A percentile compares a stretch with the other conserved stretches of the same genome.
Evolutionary conservation across 2,888 invertebrate genomes (phyloP).

Genomic region (Apodemia mormo): DNA sequence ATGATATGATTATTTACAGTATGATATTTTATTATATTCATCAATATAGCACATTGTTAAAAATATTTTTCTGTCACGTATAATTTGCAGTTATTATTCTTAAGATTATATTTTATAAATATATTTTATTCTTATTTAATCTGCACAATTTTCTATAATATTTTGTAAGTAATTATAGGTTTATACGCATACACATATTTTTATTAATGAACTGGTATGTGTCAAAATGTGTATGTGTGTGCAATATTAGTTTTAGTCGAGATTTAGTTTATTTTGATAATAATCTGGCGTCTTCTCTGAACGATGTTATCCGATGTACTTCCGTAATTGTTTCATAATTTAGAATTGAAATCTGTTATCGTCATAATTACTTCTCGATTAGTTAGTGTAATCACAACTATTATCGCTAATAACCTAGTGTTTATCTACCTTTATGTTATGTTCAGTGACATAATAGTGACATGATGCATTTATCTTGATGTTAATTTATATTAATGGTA

Average conservation of each 20-base stretch:
- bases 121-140: slow-evolving; percentile 78
- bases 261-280: slow-evolving; percentile 62
- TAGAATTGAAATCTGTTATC: slow-evolving; percentile 58
- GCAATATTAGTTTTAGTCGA: slow-evolving; percentile 79
- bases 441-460: slow-evolving; percentile 78
- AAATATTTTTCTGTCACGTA: slow-evolving; percentile 60
- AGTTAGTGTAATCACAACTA: slow-evolving; percentile 78
- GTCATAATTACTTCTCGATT: slow-evolving; percentile 57
- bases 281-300: slow-evolving; percentile 48
- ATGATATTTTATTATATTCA: slow-evolving; percentile 47
- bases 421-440: slow-evolving; percentile 51
- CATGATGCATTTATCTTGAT: slow-evolving; percentile 81
- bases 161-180: slow-evolving; percentile 71
- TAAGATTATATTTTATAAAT: slow-evolving; percentile 76
- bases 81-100: slow-evolving; percentile 73
- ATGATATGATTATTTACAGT: slow-evolving; percentile 37
- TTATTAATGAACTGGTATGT: slow-evolving; percentile 60
- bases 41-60: slow-evolving; percentile 60
- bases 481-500: slow-evolving; percentile 79
- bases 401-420: slow-evolving; percentile 70
- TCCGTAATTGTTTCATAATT: slow-evolving; percentile 67
- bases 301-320: slow-evolving; percentile 51
- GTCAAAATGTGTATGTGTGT: slow-evolving; percentile 81
- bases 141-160: slow-evolving; percentile 78
- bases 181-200: slow-evolving; percentile 79